Conservation (phyloP, 2,113 vertebrate species). For the Spermophilus dauricus region DNA sequence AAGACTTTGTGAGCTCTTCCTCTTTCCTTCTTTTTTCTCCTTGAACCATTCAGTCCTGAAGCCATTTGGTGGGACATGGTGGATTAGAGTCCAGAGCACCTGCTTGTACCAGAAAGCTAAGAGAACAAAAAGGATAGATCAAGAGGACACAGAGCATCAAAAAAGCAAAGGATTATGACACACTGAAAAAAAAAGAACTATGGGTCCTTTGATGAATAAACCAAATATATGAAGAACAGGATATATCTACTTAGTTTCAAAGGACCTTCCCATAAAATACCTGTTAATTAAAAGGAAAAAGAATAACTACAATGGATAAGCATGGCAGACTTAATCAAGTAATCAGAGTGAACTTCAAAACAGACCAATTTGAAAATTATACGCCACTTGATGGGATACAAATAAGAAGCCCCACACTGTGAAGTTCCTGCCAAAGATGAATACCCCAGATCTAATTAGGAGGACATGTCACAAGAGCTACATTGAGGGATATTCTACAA, state of each 20-base stretch:
- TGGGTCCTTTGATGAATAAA: neutral
- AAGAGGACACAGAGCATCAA: neutral
- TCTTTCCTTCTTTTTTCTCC: neutral
- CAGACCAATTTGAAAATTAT: neutral
- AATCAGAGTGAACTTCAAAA: neutral
- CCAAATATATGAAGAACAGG: neutral
- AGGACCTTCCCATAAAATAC: neutral
- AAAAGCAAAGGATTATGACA: neutral
- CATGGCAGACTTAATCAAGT: neutral
- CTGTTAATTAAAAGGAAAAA: neutral
- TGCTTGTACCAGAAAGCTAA: neutral
- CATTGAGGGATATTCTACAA: neutral
- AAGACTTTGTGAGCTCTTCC: neutral
- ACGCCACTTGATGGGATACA: neutral
- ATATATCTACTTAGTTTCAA: neutral
- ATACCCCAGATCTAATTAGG: neutral
- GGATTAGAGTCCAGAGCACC: neutral
- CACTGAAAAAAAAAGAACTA: neutral
- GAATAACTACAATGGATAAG: neutral
- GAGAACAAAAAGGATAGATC: neutral
- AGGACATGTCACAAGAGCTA: neutral
- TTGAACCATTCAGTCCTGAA: neutral
- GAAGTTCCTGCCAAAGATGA: neutral
- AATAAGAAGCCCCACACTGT: neutral
- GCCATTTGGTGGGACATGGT: too few relatives aligned